Evolutionary conservation across 2,888 invertebrate genomes (phyloP).

Genomic region (Celastrina argiolus): DNA sequence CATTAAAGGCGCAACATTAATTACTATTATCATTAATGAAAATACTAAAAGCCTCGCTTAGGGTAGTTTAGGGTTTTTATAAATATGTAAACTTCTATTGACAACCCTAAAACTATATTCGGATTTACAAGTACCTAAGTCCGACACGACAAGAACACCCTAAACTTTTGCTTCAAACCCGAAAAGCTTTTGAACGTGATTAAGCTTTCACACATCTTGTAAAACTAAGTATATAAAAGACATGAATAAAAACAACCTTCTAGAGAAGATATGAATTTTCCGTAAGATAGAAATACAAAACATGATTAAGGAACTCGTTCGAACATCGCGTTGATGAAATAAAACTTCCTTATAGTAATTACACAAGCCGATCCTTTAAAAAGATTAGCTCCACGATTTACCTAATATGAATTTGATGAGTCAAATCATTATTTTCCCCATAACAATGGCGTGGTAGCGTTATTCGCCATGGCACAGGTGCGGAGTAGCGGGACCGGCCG

Average conservation of each 20-base stretch:
- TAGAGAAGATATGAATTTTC: neutral
- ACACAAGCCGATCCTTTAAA: neutral
- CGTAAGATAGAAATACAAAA: neutral
- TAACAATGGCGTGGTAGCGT: constrained; percentile 9
- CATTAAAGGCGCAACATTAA: neutral
- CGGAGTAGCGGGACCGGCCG: constrained; percentile 8
- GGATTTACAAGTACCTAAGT: too few relatives aligned
- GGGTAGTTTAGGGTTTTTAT: neutral
- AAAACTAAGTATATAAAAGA: too few relatives aligned
- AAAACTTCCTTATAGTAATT: neutral
- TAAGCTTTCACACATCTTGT: too few relatives aligned
- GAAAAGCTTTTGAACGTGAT: too few relatives aligned
- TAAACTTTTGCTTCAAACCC: too few relatives aligned
- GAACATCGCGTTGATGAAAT: neutral
- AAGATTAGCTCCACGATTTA: neutral
- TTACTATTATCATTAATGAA: neutral
- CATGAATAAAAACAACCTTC: too few relatives aligned
- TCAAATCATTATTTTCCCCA: neutral
- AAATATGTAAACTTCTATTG: neutral
- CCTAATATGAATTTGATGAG: constrained; percentile 4
- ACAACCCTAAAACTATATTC: neutral
- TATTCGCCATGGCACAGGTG: constrained; percentile 1
- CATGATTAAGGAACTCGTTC: neutral
- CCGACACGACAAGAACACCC: too few relatives aligned
- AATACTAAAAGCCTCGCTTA: neutral